Conservation (phyloP, 2,888 invertebrate genomes). For the Cosmopolites sordidus region DNA sequence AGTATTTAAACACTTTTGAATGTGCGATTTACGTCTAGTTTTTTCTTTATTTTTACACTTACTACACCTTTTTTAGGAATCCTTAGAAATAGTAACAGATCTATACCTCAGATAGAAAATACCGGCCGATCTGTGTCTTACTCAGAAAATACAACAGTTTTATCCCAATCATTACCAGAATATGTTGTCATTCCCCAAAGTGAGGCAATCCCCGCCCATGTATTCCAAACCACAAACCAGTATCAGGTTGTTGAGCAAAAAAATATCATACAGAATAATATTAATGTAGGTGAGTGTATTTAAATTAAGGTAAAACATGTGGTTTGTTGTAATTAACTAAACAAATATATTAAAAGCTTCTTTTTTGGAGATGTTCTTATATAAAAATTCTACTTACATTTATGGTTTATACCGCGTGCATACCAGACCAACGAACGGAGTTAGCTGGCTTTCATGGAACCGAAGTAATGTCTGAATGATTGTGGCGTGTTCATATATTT, state of each 20-base stretch:
- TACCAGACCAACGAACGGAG: no score
- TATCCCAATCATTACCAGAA: conserved; percentile 8
- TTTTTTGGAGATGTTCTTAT: no score
- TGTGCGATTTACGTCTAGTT: background rate
- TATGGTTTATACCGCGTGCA: no score
- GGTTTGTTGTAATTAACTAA: background rate
- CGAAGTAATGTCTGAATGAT: no score
- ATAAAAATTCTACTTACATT: no score
- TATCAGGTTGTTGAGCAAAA: conserved; percentile 8
- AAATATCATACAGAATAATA: conserved; percentile 23
- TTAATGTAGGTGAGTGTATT: conserved; percentile 24
- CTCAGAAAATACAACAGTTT: conserved; percentile 19
- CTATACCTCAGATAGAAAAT: conserved; percentile 21
- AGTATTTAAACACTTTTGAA: conserved; percentile 8
- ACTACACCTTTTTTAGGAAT: no score
- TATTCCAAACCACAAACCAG: background rate
- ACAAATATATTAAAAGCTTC: no score
- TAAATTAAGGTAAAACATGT: no score
- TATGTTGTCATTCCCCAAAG: background rate
- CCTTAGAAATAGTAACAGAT: conserved; percentile 21
- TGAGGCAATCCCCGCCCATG: background rate
- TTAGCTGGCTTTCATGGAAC: no score
- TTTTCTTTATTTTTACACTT: background rate
- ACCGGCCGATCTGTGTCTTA: conserved; percentile 20
- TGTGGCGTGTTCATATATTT: no score